These are phyloP conservation scores for Lasioglossum vierecki DNA, from an alignment of 2,888 invertebrate genomes.

Conservation along the genomic window DNA sequence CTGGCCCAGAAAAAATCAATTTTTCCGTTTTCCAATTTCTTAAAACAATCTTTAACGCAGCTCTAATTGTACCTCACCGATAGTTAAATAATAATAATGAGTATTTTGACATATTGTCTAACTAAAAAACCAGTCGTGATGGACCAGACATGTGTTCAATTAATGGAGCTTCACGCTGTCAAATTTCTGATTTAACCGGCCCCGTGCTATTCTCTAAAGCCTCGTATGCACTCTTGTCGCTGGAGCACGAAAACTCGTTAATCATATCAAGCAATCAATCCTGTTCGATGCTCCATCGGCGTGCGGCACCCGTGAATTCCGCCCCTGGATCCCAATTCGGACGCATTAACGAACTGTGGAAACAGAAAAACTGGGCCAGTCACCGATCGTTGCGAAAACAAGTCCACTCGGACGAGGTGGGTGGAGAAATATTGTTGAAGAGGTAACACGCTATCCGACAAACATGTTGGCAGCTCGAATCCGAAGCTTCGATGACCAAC, in stretches of 20 bases:
- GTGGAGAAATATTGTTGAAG: neutral
- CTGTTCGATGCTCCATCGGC: neutral
- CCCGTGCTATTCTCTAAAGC: neutral
- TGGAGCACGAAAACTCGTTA: constrained; percentile 21
- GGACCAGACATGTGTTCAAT: neutral
- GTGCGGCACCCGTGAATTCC: neutral
- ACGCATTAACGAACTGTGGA: neutral
- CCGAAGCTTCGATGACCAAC: neutral
- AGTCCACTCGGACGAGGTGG: neutral
- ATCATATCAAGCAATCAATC: constrained; percentile 18
- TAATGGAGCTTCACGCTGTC: constrained; percentile 5
- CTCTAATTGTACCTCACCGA: neutral
- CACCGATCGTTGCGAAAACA: constrained; percentile 1
- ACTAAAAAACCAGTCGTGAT: neutral
- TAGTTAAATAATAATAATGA: neutral
- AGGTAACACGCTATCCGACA: neutral
- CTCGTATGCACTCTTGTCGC: neutral
- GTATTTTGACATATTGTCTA: no score
- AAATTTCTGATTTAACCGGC: constrained; percentile 2
- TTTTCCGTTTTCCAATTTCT: neutral
- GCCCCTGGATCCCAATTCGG: neutral
- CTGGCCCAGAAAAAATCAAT: neutral
- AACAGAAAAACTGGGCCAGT: constrained; percentile 37
- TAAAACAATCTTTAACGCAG: neutral
- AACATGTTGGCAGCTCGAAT: neutral